phyloP scores from a whole-genome alignment of 2,113 vertebrate genomes.

The Nannobrachium achirus region DNA sequence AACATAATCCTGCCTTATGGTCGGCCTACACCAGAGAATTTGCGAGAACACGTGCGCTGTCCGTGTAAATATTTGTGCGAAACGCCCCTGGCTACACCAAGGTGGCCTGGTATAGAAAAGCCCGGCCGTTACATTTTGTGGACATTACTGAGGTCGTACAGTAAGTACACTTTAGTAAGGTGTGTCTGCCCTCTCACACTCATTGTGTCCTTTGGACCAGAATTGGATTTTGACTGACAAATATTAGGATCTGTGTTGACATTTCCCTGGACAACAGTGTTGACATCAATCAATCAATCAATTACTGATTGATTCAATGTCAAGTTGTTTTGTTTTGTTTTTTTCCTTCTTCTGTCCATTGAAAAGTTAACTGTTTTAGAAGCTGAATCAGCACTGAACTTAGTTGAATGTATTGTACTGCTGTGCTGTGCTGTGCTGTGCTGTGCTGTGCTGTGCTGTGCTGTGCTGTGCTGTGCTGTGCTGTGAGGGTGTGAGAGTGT shows the following conservation, averaged over 20 bases:
- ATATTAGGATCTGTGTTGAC: constrained; percentile 7
- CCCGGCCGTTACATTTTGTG: background rate
- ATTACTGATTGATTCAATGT: constrained; percentile 11
- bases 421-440: background rate
- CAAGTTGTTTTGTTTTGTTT: background rate
- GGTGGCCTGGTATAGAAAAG: no score
- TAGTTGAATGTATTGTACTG: background rate
- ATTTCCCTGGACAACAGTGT: background rate
- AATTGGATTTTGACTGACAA: constrained; percentile 10
- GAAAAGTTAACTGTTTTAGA: background rate
- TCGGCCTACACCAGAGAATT: background rate
- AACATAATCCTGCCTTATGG: no score
- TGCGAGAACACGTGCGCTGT: background rate
- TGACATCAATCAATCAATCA: constrained; percentile 1
- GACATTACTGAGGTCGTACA: background rate
- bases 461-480: no score
- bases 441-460: no score
- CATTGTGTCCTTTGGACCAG: background rate
- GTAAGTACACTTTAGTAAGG: background rate
- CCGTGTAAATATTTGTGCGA: background rate
- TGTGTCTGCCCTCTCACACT: background rate
- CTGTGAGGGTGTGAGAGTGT: no score
- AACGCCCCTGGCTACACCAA: no score
- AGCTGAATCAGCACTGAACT: background rate
- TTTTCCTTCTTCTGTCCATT: constrained; percentile 2